Evolutionary conservation across 2,113 vertebrate species (phyloP).

Genomic region (Elaphurus davidianus): DNA sequence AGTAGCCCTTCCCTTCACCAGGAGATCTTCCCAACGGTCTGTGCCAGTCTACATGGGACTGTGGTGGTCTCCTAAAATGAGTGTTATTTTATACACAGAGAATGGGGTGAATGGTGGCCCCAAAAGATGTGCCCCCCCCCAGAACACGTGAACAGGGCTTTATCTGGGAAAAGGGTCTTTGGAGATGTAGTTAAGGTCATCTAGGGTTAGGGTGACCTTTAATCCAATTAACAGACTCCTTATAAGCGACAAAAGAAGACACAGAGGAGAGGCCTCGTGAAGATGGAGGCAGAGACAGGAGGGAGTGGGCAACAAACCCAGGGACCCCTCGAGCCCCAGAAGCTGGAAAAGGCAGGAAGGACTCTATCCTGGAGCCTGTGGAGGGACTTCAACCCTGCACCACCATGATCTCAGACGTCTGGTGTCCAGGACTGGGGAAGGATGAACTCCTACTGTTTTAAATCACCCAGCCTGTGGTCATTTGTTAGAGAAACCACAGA

Average conservation of each 20-base stretch:
- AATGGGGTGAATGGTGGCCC: not conserved
- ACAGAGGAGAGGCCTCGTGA: not conserved
- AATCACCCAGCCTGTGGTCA: not conserved
- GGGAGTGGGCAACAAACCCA: not conserved
- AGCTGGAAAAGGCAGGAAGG: not conserved
- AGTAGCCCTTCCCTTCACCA: not conserved
- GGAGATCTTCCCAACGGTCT: not conserved
- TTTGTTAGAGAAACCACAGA: not conserved
- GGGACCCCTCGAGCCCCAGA: not conserved
- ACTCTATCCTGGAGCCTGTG: not conserved
- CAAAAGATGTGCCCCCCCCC: not conserved
- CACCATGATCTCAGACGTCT: not conserved
- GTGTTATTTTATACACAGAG: not conserved
- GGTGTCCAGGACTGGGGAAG: not conserved
- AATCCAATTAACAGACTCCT: not conserved
- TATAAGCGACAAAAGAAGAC: not conserved
- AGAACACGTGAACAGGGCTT: not conserved
- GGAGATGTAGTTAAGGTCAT: not conserved
- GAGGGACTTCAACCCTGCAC: not conserved
- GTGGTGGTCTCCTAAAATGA: not conserved
- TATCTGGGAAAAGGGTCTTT: not conserved
- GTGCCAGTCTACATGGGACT: not conserved
- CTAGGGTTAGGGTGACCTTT: not conserved
- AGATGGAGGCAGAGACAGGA: not conserved
- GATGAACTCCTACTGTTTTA: not conserved